Evolutionary conservation across 2,113 vertebrate species (phyloP), one percentile per base, ranked within the genome.

Genomic region (Ranitomeya variabilis): DNA sequence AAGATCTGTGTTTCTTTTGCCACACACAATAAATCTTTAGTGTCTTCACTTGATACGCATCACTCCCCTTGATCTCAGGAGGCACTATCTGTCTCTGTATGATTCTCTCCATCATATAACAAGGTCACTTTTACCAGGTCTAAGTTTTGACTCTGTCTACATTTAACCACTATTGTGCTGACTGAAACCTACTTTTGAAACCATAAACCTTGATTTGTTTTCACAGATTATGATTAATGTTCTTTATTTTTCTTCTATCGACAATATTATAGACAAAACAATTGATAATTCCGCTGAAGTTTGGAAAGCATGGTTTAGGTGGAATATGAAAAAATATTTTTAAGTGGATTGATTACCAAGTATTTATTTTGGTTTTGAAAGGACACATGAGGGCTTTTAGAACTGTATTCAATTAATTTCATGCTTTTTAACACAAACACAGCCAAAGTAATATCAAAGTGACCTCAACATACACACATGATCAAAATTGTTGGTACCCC

Each of bases 11-110:
- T 95, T 96, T 95, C 94, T 93, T 95, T 96, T 95, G 94, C 94
- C 94, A 95, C 93, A 95, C 93, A 95, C 93, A 94, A 95, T 96
- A 95, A 95, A 96, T 95, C 95, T 95, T 95, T 92, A 95, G 94
- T 95, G 93, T 94, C 94, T 93, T 90, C 92, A 93, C 93, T 87
- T 92, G 94, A 93, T 92, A 94, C 51, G 92, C 94, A 92, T 95
- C 94, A 91, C 90, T 95, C 94, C 93, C 92, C 91, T 90, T 93
- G 93, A 90, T 96, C 94, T 95, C 94, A 91, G 88, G 94, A 95
- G 93, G 91, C 91, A 90, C 45, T 54, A 5, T 81, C 87, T 12
- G 19, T 92, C 92, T 94, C 91, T 93, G 91, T 90, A 91, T 91
- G 86, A 60, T 89, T 64, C 89, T 92, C 89, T 89, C 89, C 88